Base-by-base conservation (phyloP, 64 coral and sea anemone genomes). In the Dendrophyllia cribrosa region DNA sequence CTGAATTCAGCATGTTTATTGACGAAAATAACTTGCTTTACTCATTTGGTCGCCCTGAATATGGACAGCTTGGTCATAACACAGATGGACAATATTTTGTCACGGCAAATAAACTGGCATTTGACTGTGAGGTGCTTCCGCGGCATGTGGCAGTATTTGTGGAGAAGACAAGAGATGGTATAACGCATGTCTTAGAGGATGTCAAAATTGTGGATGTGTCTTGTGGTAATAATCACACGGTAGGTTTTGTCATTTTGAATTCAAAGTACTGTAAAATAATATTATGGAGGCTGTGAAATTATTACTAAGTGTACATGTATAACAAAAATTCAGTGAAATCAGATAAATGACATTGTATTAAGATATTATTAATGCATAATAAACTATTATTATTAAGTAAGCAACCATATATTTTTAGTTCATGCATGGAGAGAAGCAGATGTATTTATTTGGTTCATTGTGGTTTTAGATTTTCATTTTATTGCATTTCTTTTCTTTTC, bases 11-110 rank as follows among this genome's bases (percentile, higher is more conserved):
- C 74, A 94, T 97, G 95, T 90, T 97, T 51, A 75, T 97, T 74
- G 95, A 97, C 74, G 95, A 97, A 71, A 72, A 91, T 47, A 91
- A 88, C 58, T 49, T 79, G 22, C 74, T 97, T 1, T 97, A 91
- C 74, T 97, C 95, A 49, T 97, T 97, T 52, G 95, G 95, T 14
- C 90, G 95, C 34, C 95, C 95, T 7, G 95, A 97, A 50, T 51
- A 97, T 22, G 95, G 95, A 6, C 95, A 97, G 50, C 88, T 97
- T 15, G 95, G 95, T 0, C 95, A 97, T 63, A 97, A 97, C 75
- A 97, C 95, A 51, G 95, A 97, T 23, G 95, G 95, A 9, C 95
- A 97, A 67, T 94, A 97, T 58, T 93, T 97, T 66, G 83, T 97
- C 13, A 75, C 91, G 22, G 88, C 95, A 13, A 97, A 97, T 76